A percentile compares a stretch with the other conserved stretches of the same genome.
phyloP scores from a whole-genome alignment of 1,140 invertebrate species.

The Drosophila tani region DNA sequence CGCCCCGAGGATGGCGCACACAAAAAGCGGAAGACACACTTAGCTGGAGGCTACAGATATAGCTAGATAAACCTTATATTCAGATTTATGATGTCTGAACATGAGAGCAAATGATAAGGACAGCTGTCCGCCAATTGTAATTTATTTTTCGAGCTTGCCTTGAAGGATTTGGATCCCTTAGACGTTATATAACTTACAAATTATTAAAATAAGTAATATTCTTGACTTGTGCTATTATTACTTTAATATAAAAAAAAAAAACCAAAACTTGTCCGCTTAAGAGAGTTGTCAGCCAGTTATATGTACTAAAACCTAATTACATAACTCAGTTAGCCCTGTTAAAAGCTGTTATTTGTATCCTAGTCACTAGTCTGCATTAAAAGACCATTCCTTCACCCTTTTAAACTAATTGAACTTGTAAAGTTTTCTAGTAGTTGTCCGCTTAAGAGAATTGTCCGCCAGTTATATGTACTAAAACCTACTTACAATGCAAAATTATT shows the following conservation, averaged over 20 bases:
- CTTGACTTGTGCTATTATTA: no score
- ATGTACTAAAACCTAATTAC: neutral
- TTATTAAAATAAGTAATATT: no score
- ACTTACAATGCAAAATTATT: neutral
- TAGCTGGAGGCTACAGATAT: slow-evolving; percentile 10
- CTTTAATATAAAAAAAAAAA: no score
- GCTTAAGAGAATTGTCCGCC: neutral
- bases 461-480: neutral
- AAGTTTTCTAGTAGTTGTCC: neutral
- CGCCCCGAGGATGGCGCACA: slow-evolving; percentile 1
- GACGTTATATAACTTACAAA: no score
- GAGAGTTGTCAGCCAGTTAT: neutral
- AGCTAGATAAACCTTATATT: neutral
- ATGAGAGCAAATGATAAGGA: no score
- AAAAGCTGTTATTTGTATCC: no score
- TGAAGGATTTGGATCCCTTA: neutral
- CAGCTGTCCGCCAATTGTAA: neutral
- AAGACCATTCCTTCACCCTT: no score
- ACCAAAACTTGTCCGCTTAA: neutral
- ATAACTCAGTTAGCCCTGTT: no score
- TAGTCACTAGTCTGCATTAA: no score
- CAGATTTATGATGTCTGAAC: neutral
- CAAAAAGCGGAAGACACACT: slow-evolving; percentile 12
- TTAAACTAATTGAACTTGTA: no score
- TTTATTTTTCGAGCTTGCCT: neutral